A percentile compares a stretch with the other conserved stretches of the same genome.
Conservation (phyloP, 2,888 invertebrate genomes). For the Athetis lepigone region DNA sequence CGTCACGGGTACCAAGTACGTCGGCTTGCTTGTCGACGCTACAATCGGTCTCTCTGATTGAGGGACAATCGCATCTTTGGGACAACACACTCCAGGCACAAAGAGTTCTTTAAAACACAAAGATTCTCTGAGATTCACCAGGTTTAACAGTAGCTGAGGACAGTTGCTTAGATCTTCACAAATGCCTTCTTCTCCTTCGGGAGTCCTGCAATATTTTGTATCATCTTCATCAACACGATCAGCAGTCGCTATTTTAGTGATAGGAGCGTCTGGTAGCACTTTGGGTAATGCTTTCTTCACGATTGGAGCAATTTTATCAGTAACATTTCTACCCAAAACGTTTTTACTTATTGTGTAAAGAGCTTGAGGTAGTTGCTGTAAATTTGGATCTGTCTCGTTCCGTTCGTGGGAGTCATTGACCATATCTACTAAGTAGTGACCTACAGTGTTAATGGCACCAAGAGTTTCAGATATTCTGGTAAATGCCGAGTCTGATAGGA, state of each 20-base stretch:
- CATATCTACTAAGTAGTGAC: slow-evolving; percentile 96
- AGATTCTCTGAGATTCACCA: slow-evolving; percentile 95
- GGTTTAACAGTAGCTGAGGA: slow-evolving; percentile 95
- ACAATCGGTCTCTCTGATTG: slow-evolving; percentile 79
- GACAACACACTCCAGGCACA: slow-evolving; percentile 98
- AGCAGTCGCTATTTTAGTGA: slow-evolving; percentile 82
- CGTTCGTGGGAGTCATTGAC: slow-evolving; percentile 88
- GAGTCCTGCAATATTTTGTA: slow-evolving; percentile 94
- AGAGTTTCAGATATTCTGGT: slow-evolving; percentile 92
- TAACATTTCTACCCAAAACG: slow-evolving; percentile 93
- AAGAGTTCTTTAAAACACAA: slow-evolving; percentile 97
- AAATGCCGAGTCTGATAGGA: slow-evolving; percentile 91
- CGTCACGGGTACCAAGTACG: slow-evolving; percentile 84
- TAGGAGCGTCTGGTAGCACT: slow-evolving; percentile 85
- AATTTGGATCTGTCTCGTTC: slow-evolving; percentile 82
- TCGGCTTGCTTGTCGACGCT: slow-evolving; percentile 82
- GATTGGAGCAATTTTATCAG: slow-evolving; percentile 94
- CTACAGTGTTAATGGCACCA: slow-evolving; percentile 96
- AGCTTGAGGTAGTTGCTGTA: slow-evolving; percentile 92
- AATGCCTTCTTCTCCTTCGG: slow-evolving; percentile 94
- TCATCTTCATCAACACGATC: slow-evolving; percentile 86
- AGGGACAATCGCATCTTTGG: slow-evolving; percentile 87
- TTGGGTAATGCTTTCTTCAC: slow-evolving; percentile 87
- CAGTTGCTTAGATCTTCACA: slow-evolving; percentile 97
- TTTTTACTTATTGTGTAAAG: slow-evolving; percentile 95